Conservation (phyloP, 2,113 vertebrate genomes). For the Vombatus ursinus region DNA sequence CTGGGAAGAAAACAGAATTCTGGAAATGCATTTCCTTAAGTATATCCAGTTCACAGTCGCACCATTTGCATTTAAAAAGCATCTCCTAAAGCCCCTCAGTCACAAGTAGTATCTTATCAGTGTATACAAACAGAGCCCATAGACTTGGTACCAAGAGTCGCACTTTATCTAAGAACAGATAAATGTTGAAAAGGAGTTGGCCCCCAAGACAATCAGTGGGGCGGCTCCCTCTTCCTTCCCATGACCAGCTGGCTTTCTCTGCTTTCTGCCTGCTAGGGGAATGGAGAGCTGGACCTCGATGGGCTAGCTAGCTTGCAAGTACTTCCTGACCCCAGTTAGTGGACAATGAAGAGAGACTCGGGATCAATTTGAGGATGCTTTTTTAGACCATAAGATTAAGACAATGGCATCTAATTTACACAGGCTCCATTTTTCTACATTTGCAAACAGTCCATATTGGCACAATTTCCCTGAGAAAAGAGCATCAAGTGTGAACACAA, state of each 20-base stretch:
- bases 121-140: constrained; percentile 23
- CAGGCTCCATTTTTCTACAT: neutral
- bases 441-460: constrained; percentile 18
- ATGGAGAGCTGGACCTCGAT: constrained; percentile 44
- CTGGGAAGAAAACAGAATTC: constrained; percentile 46
- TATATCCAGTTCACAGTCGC: neutral
- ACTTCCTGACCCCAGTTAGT: constrained; percentile 54
- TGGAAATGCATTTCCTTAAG: constrained; percentile 35
- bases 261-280: constrained; percentile 53
- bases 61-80: constrained; percentile 23
- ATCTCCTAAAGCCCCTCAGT: neutral
- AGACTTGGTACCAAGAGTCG: constrained; percentile 30
- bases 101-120: neutral
- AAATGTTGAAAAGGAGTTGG: constrained; percentile 31
- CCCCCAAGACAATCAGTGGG: neutral
- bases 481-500: constrained; percentile 15
- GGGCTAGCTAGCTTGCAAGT: neutral
- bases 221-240: neutral
- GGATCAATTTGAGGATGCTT: constrained; percentile 44
- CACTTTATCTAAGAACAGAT: constrained; percentile 38
- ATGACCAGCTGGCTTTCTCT: constrained; percentile 42
- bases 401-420: neutral
- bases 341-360: constrained; percentile 54
- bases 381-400: neutral
- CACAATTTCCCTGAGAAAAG: constrained; percentile 6